These are phyloP conservation scores for Brevimyrus niger DNA, from an alignment of 2,113 vertebrate species.

Conservation along the genomic window DNA sequence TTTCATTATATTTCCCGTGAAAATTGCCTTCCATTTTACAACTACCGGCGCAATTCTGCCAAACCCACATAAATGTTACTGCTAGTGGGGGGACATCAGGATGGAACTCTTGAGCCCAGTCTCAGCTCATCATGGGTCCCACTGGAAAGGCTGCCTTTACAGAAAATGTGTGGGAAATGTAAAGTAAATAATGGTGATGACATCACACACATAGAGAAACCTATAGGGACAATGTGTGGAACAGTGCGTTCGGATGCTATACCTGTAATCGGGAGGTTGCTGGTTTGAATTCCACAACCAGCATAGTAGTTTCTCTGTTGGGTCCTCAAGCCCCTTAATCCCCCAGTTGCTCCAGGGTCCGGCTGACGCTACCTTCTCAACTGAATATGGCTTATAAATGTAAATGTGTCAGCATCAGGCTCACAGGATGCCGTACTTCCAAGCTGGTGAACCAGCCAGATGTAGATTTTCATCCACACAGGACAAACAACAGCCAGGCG, in stretches of 20 bases:
- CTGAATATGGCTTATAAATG: not conserved
- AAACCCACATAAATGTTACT: not conserved
- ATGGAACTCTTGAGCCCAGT: not conserved
- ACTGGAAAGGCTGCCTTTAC: not conserved
- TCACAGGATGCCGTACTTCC: not conserved
- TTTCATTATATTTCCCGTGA: conserved; percentile 9
- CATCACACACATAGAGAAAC: not conserved
- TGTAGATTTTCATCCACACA: not conserved
- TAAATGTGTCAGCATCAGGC: not conserved
- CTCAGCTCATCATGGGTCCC: not conserved
- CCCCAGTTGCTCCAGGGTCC: not conserved
- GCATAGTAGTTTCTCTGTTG: not conserved
- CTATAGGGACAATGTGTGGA: not conserved
- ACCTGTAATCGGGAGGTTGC: not conserved
- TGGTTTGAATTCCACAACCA: not conserved
- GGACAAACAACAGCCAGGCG: not conserved
- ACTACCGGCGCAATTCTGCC: not conserved
- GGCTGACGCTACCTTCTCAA: not conserved
- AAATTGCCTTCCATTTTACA: conserved; percentile 2
- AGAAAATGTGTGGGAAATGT: not conserved
- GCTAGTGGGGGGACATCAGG: not conserved
- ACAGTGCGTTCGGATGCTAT: not conserved
- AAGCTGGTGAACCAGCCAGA: not conserved
- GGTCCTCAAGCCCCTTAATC: not conserved
- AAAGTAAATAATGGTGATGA: not conserved